Percentiles rank a stretch among this genome's conserved stretches.
Conservation (phyloP, 2,797 vertebrate species). For the Pampus argenteus region DNA sequence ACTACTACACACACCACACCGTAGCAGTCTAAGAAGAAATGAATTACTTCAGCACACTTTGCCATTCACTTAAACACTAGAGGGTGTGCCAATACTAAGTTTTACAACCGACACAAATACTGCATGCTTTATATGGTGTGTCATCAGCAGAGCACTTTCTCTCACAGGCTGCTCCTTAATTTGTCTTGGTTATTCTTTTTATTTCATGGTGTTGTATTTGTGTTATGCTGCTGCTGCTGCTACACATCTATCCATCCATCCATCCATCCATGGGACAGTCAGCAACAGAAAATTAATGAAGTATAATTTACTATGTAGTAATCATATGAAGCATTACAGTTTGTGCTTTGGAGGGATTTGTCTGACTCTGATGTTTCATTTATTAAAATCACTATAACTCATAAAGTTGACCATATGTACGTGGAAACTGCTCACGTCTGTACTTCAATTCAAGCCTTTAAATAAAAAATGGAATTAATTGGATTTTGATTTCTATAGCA, state of each 20-base stretch:
- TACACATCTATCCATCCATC: no score
- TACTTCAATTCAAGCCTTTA: neutral
- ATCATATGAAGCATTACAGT: neutral
- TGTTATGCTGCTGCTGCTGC: no score
- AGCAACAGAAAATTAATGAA: neutral
- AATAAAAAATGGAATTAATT: neutral
- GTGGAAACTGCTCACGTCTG: slow-evolving; percentile 8
- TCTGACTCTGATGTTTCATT: neutral
- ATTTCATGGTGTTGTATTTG: no score
- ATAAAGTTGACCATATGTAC: neutral
- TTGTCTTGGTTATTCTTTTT: no score
- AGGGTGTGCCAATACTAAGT: neutral
- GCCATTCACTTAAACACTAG: neutral
- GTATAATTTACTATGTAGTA: neutral
- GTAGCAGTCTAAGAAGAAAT: neutral
- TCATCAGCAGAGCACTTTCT: neutral
- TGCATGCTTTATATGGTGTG: neutral
- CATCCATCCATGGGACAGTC: no score
- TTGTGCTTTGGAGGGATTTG: neutral
- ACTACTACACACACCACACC: neutral
- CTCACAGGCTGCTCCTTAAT: no score
- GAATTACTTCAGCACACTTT: neutral
- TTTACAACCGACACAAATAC: neutral
- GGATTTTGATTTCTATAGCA: neutral
- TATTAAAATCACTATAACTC: neutral